Conservation (phyloP, 2,888 invertebrate species). For the Idaea straminata region DNA sequence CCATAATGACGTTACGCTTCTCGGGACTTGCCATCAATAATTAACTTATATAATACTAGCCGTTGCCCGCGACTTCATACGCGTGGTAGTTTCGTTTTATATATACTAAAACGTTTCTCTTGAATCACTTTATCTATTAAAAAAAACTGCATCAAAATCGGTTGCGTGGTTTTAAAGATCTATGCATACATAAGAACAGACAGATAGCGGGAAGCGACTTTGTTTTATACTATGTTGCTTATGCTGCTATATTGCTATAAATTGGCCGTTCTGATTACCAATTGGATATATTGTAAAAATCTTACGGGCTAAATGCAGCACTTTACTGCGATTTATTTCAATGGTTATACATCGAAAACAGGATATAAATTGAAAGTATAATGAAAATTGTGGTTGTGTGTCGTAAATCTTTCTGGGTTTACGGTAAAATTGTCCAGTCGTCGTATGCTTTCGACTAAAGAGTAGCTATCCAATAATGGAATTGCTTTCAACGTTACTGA, state of each 20-base stretch:
- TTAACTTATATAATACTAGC: slow-evolving; percentile 55
- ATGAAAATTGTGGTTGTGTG: slow-evolving; percentile 55
- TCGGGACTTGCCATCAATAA: slow-evolving; percentile 50
- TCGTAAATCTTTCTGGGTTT: slow-evolving; percentile 57
- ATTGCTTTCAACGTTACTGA: slow-evolving; percentile 30
- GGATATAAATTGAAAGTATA: slow-evolving; percentile 57
- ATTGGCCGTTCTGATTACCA: slow-evolving; percentile 36
- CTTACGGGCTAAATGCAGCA: background rate
- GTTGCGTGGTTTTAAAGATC: too few species aligned
- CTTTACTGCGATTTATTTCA: background rate
- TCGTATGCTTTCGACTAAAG: slow-evolving; percentile 47
- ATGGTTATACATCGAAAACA: slow-evolving; percentile 40
- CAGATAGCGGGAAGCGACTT: too few species aligned
- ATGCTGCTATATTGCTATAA: slow-evolving; percentile 53
- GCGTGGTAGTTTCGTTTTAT: too few species aligned
- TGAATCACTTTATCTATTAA: too few species aligned
- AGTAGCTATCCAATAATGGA: slow-evolving; percentile 23
- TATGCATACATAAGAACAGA: too few species aligned
- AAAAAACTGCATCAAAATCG: too few species aligned
- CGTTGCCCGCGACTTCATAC: slow-evolving; percentile 39
- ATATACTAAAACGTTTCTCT: too few species aligned
- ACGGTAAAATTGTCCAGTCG: slow-evolving; percentile 43
- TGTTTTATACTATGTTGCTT: too few species aligned
- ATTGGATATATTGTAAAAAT: too few species aligned
- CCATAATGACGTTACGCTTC: slow-evolving; percentile 57